phyloP scores from a whole-genome alignment of 2,888 invertebrate genomes.

The Lepidochrysops patricia region DNA sequence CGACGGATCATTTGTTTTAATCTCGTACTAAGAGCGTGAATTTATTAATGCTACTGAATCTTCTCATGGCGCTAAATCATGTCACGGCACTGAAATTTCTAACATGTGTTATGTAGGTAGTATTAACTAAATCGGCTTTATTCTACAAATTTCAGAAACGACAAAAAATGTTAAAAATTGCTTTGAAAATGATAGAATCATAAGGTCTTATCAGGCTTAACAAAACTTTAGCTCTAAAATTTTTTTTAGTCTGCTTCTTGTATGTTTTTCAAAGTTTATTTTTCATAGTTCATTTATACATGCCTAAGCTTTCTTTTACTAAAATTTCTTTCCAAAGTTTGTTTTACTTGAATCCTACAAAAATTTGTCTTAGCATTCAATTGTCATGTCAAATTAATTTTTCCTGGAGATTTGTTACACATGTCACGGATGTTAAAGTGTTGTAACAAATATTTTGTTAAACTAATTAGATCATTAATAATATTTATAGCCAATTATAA shows the following conservation, averaged over 20 bases:
- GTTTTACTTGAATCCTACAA: neutral
- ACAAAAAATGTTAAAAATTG: neutral
- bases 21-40: conserved; percentile 32
- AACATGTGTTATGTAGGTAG: conserved; percentile 39
- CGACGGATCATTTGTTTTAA: conserved; percentile 3
- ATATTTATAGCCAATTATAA: conserved; percentile 5
- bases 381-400: conserved; percentile 4
- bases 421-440: neutral
- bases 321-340: conserved; percentile 22
- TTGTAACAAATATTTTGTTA: conserved; percentile 4
- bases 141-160: neutral
- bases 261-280: too few species aligned
- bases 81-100: conserved; percentile 59
- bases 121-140: neutral
- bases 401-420: neutral
- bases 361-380: neutral
- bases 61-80: conserved; percentile 66
- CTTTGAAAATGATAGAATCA: too few species aligned
- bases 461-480: conserved; percentile 10
- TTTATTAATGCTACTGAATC: conserved; percentile 67
- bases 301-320: too few species aligned
- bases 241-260: too few species aligned
- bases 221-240: too few species aligned
- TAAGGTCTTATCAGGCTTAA: too few species aligned
- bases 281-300: too few species aligned